Evolutionary conservation across 2,888 invertebrate genomes (phyloP).

Genomic region (Polyommatus iphigenia): DNA sequence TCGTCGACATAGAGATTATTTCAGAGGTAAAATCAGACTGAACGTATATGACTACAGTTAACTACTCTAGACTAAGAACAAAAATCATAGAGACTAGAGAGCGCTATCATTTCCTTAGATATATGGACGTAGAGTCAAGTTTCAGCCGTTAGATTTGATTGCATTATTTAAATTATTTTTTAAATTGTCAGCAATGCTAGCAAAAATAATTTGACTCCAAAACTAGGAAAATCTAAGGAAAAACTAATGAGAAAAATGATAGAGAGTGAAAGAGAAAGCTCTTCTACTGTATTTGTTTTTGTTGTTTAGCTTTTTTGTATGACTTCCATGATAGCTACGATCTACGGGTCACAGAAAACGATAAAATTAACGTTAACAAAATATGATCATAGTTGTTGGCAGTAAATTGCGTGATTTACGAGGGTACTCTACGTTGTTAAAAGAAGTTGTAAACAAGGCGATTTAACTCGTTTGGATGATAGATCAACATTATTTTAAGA

Average conservation of each 20-base stretch:
- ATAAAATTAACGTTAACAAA: slow-evolving; percentile 48
- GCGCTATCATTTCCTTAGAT: not conserved
- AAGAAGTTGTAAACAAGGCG: slow-evolving; percentile 45
- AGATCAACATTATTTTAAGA: not conserved
- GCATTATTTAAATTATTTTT: not conserved
- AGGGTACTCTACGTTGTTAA: slow-evolving; percentile 44
- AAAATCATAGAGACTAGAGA: not conserved
- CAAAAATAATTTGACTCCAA: not conserved
- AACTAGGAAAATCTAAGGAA: not conserved
- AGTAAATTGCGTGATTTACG: slow-evolving; percentile 54
- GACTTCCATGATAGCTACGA: too few species aligned
- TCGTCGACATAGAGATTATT: not conserved
- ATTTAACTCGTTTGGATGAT: slow-evolving; percentile 15
- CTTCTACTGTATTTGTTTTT: not conserved
- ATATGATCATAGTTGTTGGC: slow-evolving; percentile 46
- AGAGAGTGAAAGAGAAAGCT: too few species aligned
- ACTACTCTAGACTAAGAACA: not conserved
- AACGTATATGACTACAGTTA: not conserved
- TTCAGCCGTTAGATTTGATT: not conserved
- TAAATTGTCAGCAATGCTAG: not conserved
- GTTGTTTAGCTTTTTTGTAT: not conserved
- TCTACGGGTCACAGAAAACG: slow-evolving; percentile 40
- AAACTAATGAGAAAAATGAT: too few species aligned
- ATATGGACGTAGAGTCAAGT: not conserved
- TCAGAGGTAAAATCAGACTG: not conserved